These are phyloP conservation scores for Microchirus variegatus DNA, from an alignment of 2,797 vertebrate species.

Conservation along the genomic window DNA sequence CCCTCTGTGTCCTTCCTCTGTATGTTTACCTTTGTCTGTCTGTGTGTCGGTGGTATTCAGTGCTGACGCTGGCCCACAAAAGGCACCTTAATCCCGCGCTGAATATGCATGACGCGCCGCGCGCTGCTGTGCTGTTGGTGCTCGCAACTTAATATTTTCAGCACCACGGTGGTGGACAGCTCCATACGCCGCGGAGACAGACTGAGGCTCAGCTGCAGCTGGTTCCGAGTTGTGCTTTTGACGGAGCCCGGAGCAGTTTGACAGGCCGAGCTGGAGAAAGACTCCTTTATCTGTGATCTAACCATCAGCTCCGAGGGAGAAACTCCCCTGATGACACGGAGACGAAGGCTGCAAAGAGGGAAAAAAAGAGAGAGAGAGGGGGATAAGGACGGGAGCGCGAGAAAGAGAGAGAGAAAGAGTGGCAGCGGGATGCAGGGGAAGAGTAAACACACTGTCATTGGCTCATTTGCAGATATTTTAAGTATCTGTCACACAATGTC, in stretches of 20 bases:
- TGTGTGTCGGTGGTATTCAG: slow-evolving; percentile 12
- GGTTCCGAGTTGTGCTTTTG: slow-evolving; percentile 41
- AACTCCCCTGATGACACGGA: slow-evolving; percentile 8
- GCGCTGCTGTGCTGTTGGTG: slow-evolving; percentile 23
- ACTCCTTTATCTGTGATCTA: slow-evolving; percentile 58
- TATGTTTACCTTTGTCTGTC: background rate
- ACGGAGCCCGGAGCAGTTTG: slow-evolving; percentile 40
- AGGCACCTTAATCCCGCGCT: slow-evolving; percentile 44
- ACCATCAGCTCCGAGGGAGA: slow-evolving; percentile 36
- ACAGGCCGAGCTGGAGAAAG: slow-evolving; percentile 49
- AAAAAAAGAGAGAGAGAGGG: background rate
- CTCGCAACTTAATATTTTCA: slow-evolving; percentile 59
- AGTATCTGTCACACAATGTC: background rate
- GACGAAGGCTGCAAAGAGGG: slow-evolving; percentile 13
- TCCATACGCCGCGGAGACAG: slow-evolving; percentile 37
- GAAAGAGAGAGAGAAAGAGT: background rate
- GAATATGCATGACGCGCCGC: slow-evolving; percentile 59
- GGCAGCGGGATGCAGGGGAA: no score
- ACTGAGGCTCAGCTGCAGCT: slow-evolving; percentile 43
- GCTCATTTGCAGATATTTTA: slow-evolving; percentile 1
- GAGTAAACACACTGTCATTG: background rate
- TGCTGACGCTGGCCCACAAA: slow-evolving; percentile 45
- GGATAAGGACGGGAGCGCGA: background rate
- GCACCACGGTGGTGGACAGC: slow-evolving; percentile 65
- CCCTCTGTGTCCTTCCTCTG: slow-evolving; percentile 35